A percentile compares a stretch with the other conserved stretches of the same genome.
Conservation (phyloP, 2,113 vertebrate genomes). For the Campylomormyrus tamandua region DNA sequence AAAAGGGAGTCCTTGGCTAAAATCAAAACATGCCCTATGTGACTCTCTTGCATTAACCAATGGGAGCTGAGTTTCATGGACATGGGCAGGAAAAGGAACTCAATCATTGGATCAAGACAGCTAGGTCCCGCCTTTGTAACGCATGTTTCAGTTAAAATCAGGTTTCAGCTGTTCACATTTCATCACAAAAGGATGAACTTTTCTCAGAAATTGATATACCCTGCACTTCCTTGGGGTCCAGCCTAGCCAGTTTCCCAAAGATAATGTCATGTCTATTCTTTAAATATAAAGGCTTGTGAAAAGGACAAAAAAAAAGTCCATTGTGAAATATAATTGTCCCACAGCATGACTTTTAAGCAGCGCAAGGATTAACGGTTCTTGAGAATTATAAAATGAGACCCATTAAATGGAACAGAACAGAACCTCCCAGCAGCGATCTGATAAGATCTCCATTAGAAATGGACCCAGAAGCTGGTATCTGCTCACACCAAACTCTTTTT, state of each 20-base stretch:
- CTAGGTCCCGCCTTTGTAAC: background rate
- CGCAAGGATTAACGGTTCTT: background rate
- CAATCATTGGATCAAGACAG: background rate
- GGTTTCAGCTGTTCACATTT: background rate
- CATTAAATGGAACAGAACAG: conserved; percentile 31
- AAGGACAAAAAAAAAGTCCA: background rate
- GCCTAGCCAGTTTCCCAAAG: background rate
- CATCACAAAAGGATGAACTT: background rate
- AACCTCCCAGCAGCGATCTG: conserved; percentile 28
- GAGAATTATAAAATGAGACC: conserved; percentile 7
- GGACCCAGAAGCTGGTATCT: conserved; percentile 34
- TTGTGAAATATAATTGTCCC: background rate
- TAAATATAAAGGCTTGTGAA: background rate
- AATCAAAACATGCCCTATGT: background rate
- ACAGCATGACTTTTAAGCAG: background rate
- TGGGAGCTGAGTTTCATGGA: background rate
- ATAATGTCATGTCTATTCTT: background rate
- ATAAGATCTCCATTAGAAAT: conserved; percentile 42
- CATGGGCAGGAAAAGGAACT: too few relatives aligned
- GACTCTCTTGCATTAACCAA: background rate
- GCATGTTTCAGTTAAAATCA: background rate
- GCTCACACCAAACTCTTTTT: conserved; percentile 6
- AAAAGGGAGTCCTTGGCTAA: background rate
- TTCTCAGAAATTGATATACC: background rate
- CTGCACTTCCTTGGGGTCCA: background rate